Evolutionary conservation across 2,888 invertebrate genomes (phyloP), one percentile per base, ranked within the genome.

Genomic region (Papilio gigon): DNA sequence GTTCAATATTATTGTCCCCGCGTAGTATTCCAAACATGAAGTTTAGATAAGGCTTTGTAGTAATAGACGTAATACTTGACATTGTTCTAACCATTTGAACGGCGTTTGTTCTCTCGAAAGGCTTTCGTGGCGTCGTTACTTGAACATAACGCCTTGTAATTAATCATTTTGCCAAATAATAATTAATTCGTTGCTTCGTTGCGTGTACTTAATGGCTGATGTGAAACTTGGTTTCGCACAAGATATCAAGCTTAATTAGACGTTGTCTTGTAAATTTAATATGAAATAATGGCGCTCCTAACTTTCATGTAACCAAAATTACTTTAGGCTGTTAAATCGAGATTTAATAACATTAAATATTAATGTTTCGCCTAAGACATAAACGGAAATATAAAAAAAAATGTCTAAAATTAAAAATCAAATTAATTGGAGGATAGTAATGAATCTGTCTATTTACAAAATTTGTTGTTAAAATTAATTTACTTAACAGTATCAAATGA

Each of bases 111-210:
- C 58, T 40, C 62, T 59, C 17, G 27, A 42, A 33, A 37, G 33
- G 27, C 58, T 63, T 53, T 56, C 35, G 33, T 63, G 14, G 17
- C 27, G 63, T 58, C 58, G 63, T 71, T 75, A 78, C 71, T 74
- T 77, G 79, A 80, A 81, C 17, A 81, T 78, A 78, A 75, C 76
- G 76, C 53, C 22, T 71, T 80, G 84, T 81, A 84, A 86, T 87
- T 86, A 87, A 87, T 87, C 85, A 87, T 83, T 80, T 79, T 70
- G 47, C 71, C 77, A 84, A 82, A 85, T 78, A 77, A 74, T 77
- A 75, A 78, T 78, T 77, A 76, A 77, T 78, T 69, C 71, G 71
- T 70, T 62, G 69, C 72, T 69, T 68, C 66, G 53, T 56, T 56
- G 67, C 70, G 70, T 50, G 61, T 71, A 62, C 66, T 60, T 69